Evolutionary conservation across 2,888 invertebrate genomes (phyloP).

Genomic region (Spilosoma lubricipeda): DNA sequence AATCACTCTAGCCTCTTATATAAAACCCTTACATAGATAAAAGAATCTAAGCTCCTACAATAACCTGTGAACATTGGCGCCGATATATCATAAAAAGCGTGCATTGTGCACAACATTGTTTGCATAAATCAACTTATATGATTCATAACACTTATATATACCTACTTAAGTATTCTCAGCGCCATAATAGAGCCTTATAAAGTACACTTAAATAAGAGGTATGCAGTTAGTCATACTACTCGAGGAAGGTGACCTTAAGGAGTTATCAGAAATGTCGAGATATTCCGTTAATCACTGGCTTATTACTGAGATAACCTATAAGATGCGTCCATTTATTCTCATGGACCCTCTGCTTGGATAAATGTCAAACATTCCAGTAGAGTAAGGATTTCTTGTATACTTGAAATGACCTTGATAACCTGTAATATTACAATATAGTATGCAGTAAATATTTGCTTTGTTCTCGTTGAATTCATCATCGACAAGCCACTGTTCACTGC

Average conservation of each 20-base stretch:
- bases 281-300: conserved; percentile 2
- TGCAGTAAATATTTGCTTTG: too few species aligned
- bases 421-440: background rate
- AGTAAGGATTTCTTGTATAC: background rate
- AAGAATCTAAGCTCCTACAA: background rate
- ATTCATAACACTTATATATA: background rate
- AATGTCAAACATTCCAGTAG: background rate
- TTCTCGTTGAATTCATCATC: too few species aligned
- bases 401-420: background rate
- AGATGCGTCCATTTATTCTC: conserved; percentile 8
- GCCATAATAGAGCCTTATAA: conserved; percentile 13
- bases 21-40: background rate
- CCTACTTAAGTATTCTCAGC: background rate
- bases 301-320: conserved; percentile 1
- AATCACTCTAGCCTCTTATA: background rate
- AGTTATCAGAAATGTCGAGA: conserved; percentile 5
- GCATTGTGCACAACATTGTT: conserved; percentile 5
- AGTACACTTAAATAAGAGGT: background rate
- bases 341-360: background rate
- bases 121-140: conserved; percentile 11
- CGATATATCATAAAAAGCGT: conserved; percentile 8
- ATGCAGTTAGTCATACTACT: conserved; percentile 12
- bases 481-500: too few species aligned
- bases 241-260: background rate
- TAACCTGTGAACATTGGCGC: conserved; percentile 3